Evolutionary conservation across 2,797 vertebrate species (phyloP), one percentile per base, ranked within the genome.

Genomic region (Pteropus rufus): DNA sequence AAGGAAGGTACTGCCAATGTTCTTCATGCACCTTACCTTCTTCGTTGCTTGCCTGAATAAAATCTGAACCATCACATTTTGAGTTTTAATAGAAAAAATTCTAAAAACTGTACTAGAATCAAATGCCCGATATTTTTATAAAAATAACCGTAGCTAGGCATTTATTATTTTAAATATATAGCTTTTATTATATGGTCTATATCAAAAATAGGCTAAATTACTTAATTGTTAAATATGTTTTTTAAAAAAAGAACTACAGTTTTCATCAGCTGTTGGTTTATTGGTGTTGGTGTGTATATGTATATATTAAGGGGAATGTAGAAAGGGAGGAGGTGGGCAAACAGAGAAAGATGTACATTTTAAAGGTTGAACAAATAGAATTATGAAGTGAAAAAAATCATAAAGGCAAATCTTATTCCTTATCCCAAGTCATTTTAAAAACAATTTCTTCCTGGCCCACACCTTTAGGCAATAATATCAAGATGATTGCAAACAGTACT

Each of bases 131-230:
- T 72, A 77, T 58, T 91, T 84, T 73, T 54, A 73, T 95, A 58
- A 96, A 94, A 87, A 44, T 54, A 93, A 84, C 39, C n/a, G 7
- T 24, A 86, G 52, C 4, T 52, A 49, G 69, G 12, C 58, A 52
- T 82, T 91, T 93, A 46, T 82, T 89, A 79, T 26, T 93, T 88
- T 84, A 15, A 73, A 88, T 64, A 15, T 14, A 15, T 44, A 64
- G 31, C 64, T 14, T 70, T 89, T 79, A 39, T 67, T 67, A 79
- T 34, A 12, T 62, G 44, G 46, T 88, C 49, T 85, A n/a, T 81
- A 77, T 91, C 52, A 77, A 73, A 89, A 93, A 69, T 69, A 58
- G 44, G 34, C 73, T 95, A 54, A 91, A 54, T 85, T 89, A 84
- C 70, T 94, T 92, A 83, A 84, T 76, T 41, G 84, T 84, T 91